These are phyloP conservation scores for Pachymerium ferrugineum DNA, from an alignment of 2,888 invertebrate genomes.

Conservation along the genomic window DNA sequence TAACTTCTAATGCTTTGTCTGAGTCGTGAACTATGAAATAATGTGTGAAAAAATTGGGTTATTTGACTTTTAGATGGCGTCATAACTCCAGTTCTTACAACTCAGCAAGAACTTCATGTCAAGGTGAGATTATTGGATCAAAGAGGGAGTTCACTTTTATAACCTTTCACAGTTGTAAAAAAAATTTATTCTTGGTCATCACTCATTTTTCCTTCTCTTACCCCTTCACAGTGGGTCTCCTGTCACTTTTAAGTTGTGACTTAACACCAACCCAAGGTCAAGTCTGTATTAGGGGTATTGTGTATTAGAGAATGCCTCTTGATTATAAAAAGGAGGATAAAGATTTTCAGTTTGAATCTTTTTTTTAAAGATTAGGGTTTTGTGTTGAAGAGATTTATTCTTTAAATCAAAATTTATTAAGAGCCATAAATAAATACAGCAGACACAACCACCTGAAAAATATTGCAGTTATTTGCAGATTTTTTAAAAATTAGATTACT, in stretches of 20 bases:
- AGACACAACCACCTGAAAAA: no score
- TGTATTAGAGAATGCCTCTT: not conserved
- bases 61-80: not conserved
- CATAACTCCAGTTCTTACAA: not conserved
- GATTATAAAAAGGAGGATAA: not conserved
- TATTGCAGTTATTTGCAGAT: no score
- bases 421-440: no score
- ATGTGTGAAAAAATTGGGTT: not conserved
- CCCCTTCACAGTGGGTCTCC: not conserved
- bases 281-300: not conserved
- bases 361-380: no score
- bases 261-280: not conserved
- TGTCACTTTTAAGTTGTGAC: not conserved
- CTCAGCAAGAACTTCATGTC: not conserved
- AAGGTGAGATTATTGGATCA: constrained; percentile 3
- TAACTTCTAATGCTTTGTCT: not conserved
- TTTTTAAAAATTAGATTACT: no score
- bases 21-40: not conserved
- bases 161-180: constrained; percentile 8
- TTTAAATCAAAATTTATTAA: no score
- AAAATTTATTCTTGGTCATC: constrained; percentile 4
- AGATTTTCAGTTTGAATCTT: not conserved
- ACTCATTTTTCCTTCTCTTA: not conserved
- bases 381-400: no score
- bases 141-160: not conserved